Percentiles rank a stretch among this genome's conserved stretches.
Conservation (phyloP, 37 sponge, comb jelly and placozoan species). For the Amphimedon queenslandica region DNA sequence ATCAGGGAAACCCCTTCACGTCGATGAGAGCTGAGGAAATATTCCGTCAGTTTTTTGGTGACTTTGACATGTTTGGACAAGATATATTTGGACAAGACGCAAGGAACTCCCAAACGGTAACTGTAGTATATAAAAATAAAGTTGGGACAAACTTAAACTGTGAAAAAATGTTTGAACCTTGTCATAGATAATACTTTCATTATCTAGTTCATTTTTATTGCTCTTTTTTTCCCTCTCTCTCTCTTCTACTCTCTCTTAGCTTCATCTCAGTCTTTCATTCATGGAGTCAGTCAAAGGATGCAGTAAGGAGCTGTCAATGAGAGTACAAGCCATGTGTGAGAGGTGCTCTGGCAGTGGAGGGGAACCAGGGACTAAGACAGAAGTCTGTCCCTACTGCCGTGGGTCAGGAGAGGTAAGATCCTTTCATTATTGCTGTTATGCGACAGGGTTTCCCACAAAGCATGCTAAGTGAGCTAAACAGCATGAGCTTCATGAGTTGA, state of each 20-base stretch:
- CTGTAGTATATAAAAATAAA: too few relatives aligned
- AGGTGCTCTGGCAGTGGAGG: constrained; percentile 63
- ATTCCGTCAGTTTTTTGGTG: constrained; percentile 81
- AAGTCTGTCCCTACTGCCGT: constrained; percentile 71
- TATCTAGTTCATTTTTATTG: too few relatives aligned
- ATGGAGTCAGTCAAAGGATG: constrained; percentile 91
- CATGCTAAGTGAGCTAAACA: too few relatives aligned
- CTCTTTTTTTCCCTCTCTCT: too few relatives aligned
- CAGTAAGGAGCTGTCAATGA: constrained; percentile 51
- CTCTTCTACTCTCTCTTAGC: constrained; percentile 12
- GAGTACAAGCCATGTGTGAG: constrained; percentile 57
- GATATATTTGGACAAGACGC: not conserved
- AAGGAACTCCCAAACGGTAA: too few relatives aligned
- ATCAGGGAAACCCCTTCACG: constrained; percentile 56
- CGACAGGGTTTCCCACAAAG: too few relatives aligned
- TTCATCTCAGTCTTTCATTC: constrained; percentile 78
- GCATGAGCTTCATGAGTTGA: too few relatives aligned
- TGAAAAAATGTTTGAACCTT: too few relatives aligned
- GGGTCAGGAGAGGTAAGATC: constrained; percentile 79
- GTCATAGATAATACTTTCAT: too few relatives aligned
- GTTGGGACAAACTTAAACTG: too few relatives aligned
- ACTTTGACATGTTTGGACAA: constrained; percentile 41
- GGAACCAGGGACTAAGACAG: constrained; percentile 72
- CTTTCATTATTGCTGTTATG: too few relatives aligned
- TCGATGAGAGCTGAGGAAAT: constrained; percentile 72